Evolutionary conservation across 2,797 vertebrate species (phyloP).

Genomic region (Selene dorsalis): DNA sequence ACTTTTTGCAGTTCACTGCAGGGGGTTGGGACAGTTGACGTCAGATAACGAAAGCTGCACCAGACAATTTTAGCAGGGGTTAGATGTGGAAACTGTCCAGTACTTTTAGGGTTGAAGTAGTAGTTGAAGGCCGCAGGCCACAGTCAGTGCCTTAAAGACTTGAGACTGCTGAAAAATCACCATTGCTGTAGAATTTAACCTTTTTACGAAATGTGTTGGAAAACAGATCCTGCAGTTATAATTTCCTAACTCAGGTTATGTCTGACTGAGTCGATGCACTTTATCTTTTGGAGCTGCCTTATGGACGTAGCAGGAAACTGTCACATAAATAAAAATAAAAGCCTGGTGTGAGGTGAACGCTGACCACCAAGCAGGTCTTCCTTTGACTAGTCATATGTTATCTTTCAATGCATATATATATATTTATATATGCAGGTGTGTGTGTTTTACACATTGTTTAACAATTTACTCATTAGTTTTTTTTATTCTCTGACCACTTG

Average conservation of each 20-base stretch:
- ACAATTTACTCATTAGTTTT: neutral
- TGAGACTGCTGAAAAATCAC: conserved; percentile 53
- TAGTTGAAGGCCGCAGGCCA: conserved; percentile 16
- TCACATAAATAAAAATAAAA: conserved; percentile 21
- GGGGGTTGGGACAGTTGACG: neutral
- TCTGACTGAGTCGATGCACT: conserved; percentile 81
- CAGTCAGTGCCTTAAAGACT: conserved; percentile 32
- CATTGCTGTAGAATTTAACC: conserved; percentile 55
- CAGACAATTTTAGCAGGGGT: conserved; percentile 27
- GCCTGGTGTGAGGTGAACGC: conserved; percentile 20
- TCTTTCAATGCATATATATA: conserved; percentile 8
- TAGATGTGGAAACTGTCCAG: conserved; percentile 37
- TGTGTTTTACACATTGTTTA: conserved; percentile 29
- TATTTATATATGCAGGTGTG: conserved; percentile 17
- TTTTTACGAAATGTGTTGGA: conserved; percentile 45
- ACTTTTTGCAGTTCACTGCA: conserved; percentile 26
- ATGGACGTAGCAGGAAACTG: conserved; percentile 38
- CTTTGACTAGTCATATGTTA: conserved; percentile 26
- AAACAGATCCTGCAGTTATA: conserved; percentile 55
- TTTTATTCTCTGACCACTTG: conserved; percentile 16
- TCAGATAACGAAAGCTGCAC: conserved; percentile 26
- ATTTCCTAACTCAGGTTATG: conserved; percentile 65
- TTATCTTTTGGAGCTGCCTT: conserved; percentile 76
- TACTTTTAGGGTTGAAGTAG: conserved; percentile 11
- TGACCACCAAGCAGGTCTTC: conserved; percentile 24